phyloP scores from a whole-genome alignment of 1,140 invertebrate genomes.

The Protaetia brevitarsis region DNA sequence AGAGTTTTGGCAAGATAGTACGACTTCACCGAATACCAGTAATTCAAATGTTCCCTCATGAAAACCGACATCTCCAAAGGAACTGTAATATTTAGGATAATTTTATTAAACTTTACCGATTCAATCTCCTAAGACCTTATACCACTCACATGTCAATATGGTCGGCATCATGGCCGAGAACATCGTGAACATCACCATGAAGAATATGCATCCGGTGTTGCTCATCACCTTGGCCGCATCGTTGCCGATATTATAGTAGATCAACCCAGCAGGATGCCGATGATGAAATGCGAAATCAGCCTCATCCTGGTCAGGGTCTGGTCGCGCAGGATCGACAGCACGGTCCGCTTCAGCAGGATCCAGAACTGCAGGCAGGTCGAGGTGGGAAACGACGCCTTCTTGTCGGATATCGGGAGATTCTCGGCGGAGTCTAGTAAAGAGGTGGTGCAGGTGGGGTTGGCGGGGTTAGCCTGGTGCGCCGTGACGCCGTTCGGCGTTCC shows the following conservation, averaged over 20 bases:
- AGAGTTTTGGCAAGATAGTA: conserved; percentile 95
- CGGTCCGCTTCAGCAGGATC: conserved; percentile 83
- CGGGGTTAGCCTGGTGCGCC: conserved; percentile 41
- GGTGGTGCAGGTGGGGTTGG: conserved; percentile 66
- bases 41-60: conserved; percentile 92
- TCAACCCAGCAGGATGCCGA: conserved; percentile 87
- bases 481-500: conserved; percentile 45
- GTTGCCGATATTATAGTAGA: conserved; percentile 90
- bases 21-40: conserved; percentile 95
- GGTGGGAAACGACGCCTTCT: conserved; percentile 63
- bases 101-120: too few relatives aligned
- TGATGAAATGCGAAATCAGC: conserved; percentile 80
- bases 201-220: conserved; percentile 92
- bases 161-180: conserved; percentile 97
- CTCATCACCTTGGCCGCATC: conserved; percentile 90
- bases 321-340: conserved; percentile 84
- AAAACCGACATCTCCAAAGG: conserved; percentile 93
- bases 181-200: conserved; percentile 92
- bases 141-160: conserved; percentile 94
- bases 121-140: too few relatives aligned
- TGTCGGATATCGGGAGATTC: conserved; percentile 63
- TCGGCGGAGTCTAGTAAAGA: conserved; percentile 74
- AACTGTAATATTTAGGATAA: conserved; percentile 79
- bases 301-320: conserved; percentile 87
- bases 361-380: conserved; percentile 86